phyloP scores from a whole-genome alignment of 2,113 vertebrate species.

The Passerina amoena region DNA sequence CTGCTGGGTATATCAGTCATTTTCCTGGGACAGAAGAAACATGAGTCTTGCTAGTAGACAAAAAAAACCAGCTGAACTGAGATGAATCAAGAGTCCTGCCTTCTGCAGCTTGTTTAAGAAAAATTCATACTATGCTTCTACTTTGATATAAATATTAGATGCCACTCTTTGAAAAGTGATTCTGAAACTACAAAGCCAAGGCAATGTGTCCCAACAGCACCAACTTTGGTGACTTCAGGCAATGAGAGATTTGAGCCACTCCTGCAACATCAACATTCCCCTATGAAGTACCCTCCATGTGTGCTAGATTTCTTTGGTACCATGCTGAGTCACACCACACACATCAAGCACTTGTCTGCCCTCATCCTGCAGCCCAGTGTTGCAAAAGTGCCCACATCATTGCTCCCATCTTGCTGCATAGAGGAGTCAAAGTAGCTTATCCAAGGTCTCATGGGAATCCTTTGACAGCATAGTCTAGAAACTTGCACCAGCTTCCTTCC shows the following conservation, averaged over 20 bases:
- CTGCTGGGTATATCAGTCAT: neutral
- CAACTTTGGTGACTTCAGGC: neutral
- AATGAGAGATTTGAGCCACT: neutral
- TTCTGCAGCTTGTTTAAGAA: neutral
- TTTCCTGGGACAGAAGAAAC: neutral
- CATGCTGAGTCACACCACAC: rapidly evolving
- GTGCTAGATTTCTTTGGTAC: neutral
- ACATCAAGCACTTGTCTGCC: neutral
- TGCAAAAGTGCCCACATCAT: neutral
- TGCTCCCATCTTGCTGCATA: rapidly evolving
- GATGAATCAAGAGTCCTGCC: neutral
- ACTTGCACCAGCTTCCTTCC: neutral
- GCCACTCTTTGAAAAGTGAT: neutral
- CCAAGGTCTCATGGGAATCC: rapidly evolving
- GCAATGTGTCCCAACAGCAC: neutral
- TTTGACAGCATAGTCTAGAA: neutral
- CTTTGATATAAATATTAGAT: neutral
- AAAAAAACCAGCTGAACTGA: neutral
- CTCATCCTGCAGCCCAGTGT: rapidly evolving
- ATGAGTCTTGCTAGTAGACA: rapidly evolving
- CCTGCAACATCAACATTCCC: neutral
- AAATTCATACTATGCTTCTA: neutral
- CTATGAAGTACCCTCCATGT: rapidly evolving
- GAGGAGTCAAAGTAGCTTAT: rapidly evolving
- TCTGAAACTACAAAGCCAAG: neutral